Conservation (phyloP, 1,140 invertebrate species). For the Drosophila littoralis region DNA sequence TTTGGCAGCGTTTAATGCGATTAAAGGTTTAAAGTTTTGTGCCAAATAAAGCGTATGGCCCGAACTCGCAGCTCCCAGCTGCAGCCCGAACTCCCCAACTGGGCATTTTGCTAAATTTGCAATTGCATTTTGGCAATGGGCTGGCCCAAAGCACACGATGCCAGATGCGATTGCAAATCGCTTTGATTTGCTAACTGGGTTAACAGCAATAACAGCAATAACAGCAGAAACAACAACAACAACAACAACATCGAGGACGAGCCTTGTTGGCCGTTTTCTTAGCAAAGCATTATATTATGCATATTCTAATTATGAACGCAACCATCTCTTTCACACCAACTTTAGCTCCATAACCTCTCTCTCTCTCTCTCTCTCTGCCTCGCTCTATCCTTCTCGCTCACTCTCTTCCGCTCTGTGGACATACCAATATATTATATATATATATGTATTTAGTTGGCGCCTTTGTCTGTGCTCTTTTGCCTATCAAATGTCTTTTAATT, state of each 20-base stretch:
- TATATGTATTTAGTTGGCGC: neutral
- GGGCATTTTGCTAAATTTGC: slow-evolving; percentile 6
- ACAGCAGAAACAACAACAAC: neutral
- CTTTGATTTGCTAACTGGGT: slow-evolving; percentile 44
- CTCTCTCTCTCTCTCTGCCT: neutral
- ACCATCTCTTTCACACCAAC: neutral
- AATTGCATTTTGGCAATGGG: slow-evolving; percentile 18
- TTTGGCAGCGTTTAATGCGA: slow-evolving; percentile 77
- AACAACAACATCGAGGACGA: neutral
- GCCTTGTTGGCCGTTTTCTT: slow-evolving; percentile 26
- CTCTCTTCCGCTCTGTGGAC: neutral
- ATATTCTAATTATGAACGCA: slow-evolving; percentile 64
- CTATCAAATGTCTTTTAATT: slow-evolving; percentile 76
- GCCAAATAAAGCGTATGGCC: slow-evolving; percentile 70
- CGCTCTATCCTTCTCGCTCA: neutral
- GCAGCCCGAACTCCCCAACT: neutral
- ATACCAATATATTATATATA: too few species aligned
- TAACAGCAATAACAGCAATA: slow-evolving; percentile 7
- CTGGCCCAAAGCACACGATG: neutral
- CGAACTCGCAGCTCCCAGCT: slow-evolving; percentile 7
- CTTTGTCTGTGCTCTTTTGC: slow-evolving; percentile 25
- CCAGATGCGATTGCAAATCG: slow-evolving; percentile 21
- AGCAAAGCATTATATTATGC: slow-evolving; percentile 64
- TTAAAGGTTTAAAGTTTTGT: slow-evolving; percentile 81
- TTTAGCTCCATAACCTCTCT: neutral